Conservation (phyloP, 2,888 invertebrate genomes). For the Lutraria lutraria region DNA sequence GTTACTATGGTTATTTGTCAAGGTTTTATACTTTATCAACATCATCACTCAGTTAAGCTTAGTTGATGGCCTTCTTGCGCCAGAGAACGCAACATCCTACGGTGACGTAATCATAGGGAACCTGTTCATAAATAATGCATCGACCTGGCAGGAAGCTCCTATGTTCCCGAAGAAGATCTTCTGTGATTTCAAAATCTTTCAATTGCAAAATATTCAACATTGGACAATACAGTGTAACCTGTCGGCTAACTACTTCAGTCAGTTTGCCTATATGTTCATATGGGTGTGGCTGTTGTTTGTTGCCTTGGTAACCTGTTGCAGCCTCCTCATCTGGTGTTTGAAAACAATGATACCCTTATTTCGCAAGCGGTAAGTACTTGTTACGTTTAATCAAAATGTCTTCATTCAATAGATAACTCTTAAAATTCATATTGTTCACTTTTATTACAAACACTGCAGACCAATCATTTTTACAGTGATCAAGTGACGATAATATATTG, state of each 20-base stretch:
- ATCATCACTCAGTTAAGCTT: slow-evolving; percentile 51
- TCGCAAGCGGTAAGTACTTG: slow-evolving; percentile 58
- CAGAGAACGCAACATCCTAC: slow-evolving; percentile 62
- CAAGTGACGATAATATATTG: too few species aligned
- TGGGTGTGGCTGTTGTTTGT: slow-evolving; percentile 68
- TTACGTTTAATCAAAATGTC: neutral
- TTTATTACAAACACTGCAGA: too few species aligned
- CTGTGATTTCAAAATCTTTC: slow-evolving; percentile 47
- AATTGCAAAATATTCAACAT: slow-evolving; percentile 29
- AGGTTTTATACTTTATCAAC: slow-evolving; percentile 62
- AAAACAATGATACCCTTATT: slow-evolving; percentile 50
- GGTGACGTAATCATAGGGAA: slow-evolving; percentile 61
- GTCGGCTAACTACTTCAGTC: slow-evolving; percentile 54
- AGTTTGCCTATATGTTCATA: slow-evolving; percentile 57
- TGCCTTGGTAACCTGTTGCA: slow-evolving; percentile 55
- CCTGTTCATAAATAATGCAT: slow-evolving; percentile 51
- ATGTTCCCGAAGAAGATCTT: slow-evolving; percentile 51
- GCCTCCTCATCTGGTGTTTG: slow-evolving; percentile 52
- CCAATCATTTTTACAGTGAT: too few species aligned
- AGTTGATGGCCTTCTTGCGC: slow-evolving; percentile 47
- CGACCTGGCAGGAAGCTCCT: slow-evolving; percentile 41
- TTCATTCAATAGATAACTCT: neutral
- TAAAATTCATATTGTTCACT: too few species aligned
- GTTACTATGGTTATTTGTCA: slow-evolving; percentile 57
- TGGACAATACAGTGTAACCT: slow-evolving; percentile 56